Percentiles rank a stretch among this genome's conserved stretches.
Evolutionary conservation across 2,113 vertebrate genomes (phyloP).

Genomic region (Elephas maximus): DNA sequence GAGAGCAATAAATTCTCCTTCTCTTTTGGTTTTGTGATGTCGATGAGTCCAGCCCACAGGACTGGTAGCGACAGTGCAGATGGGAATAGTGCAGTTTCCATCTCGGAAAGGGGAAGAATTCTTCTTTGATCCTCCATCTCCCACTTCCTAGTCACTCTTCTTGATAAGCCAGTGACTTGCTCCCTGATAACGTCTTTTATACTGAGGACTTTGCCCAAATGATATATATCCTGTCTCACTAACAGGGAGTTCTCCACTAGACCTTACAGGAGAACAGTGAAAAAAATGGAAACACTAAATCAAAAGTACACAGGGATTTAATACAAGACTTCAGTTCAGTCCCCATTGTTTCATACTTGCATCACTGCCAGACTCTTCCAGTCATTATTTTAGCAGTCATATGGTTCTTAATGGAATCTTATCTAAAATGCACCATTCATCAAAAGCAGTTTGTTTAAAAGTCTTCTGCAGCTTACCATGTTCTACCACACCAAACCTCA

Average conservation of each 20-base stretch:
- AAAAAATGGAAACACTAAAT: constrained; percentile 49
- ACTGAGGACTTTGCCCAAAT: constrained; percentile 14
- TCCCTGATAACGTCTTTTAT: constrained; percentile 30
- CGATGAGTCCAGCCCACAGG: background rate
- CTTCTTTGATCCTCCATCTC: background rate
- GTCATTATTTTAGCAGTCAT: constrained; percentile 21
- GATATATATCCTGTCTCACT: background rate
- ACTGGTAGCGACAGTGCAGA: background rate
- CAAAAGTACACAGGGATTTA: constrained; percentile 16
- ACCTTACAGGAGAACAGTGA: constrained; percentile 17
- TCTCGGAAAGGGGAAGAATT: constrained; percentile 11
- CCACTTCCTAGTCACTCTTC: background rate
- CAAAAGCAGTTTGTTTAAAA: constrained; percentile 25
- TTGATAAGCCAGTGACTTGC: constrained; percentile 29
- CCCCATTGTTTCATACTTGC: background rate
- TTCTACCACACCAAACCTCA: background rate
- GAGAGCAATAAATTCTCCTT: background rate
- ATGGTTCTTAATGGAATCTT: constrained; percentile 13
- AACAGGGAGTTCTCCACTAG: background rate
- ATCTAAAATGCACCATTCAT: constrained; percentile 14
- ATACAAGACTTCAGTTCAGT: background rate
- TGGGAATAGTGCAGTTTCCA: background rate
- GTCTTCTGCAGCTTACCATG: background rate
- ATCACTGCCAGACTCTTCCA: background rate
- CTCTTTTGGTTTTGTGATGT: background rate